Evolutionary conservation across 2,888 invertebrate species (phyloP), one percentile per base, ranked within the genome.

Genomic region (Lordiphosa fenestrarum): DNA sequence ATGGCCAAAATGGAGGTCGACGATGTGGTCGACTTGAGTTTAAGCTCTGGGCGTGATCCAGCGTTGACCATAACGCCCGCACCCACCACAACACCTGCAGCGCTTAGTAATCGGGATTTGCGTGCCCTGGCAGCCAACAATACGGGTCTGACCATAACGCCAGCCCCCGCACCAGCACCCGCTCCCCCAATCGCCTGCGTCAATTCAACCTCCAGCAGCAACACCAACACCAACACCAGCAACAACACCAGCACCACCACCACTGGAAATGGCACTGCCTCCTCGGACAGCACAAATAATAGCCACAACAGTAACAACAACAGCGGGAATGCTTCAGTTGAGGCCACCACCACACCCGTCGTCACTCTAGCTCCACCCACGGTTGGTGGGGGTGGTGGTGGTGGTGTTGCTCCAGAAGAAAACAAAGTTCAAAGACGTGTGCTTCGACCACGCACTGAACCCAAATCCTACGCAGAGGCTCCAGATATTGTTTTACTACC

Each of bases 1-100:
- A 89, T 90, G 92, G 92, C 92, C 88, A 93, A 93, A 91, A 96
- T 96, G 96, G 96, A 96, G 90, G 93, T 95, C 88, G 95, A 96
- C 91, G 95, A 96, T 87, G 96, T 96, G 74, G 96, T 96, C 85
- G 96, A 96, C 92, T 92, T 96, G 85, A 96, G 96, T 90, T 92
- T 96, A 42, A 88, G 88, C 50, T 86, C 89, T 51, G 89, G 88
- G n/a, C 82, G 90, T 64, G 90, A 90, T 76, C 87, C 87, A 59
- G 88, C 89, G 53, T 69, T 89, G 33, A 89, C 88, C 47, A 90
- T 90, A 82, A 88, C 90, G 63, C 86, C 87, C 56, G 82, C 80
- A 7, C 58, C 42, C 21, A 12, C 44, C 25, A 44, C 44, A 25
- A 10, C 44, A 33, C 25, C 30, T 33, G 33, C 68, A 9, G 40